These are phyloP conservation scores for Crax fasciolata DNA, from an alignment of 2,797 vertebrate species.

Conservation along the genomic window DNA sequence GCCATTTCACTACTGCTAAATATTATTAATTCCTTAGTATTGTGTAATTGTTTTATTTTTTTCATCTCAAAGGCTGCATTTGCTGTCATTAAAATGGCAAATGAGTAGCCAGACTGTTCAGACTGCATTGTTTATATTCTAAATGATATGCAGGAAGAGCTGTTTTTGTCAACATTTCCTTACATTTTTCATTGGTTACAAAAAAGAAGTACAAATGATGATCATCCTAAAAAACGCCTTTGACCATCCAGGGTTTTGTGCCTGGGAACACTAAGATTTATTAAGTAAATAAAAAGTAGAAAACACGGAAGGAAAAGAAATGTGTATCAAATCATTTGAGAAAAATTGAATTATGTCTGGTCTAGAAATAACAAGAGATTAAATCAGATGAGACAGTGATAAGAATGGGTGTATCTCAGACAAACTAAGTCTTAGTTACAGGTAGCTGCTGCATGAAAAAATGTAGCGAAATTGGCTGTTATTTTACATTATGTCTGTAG, in stretches of 20 bases:
- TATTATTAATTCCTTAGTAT: conserved; percentile 15
- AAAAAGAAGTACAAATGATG: not conserved
- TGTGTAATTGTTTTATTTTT: not conserved
- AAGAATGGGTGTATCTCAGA: not conserved
- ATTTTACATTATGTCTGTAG: not conserved
- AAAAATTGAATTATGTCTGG: not conserved
- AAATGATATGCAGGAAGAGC: not conserved
- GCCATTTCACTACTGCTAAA: not conserved
- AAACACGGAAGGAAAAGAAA: not conserved
- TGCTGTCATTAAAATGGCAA: not conserved
- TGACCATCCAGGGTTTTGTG: not conserved
- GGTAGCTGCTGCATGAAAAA: not conserved
- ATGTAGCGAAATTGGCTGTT: not conserved
- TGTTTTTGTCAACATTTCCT: not conserved
- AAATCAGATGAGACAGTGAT: not conserved
- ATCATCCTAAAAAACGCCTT: not conserved
- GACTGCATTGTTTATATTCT: not conserved
- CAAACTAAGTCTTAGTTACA: not conserved
- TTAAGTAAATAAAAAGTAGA: not conserved
- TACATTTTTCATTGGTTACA: not conserved
- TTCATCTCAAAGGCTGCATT: conserved; percentile 26
- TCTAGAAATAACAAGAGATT: not conserved
- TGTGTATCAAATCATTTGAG: not conserved
- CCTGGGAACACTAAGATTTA: not conserved
- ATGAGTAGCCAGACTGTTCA: not conserved